Conservation (phyloP, 2,113 vertebrate genomes). For the Microtus richardsoni region DNA sequence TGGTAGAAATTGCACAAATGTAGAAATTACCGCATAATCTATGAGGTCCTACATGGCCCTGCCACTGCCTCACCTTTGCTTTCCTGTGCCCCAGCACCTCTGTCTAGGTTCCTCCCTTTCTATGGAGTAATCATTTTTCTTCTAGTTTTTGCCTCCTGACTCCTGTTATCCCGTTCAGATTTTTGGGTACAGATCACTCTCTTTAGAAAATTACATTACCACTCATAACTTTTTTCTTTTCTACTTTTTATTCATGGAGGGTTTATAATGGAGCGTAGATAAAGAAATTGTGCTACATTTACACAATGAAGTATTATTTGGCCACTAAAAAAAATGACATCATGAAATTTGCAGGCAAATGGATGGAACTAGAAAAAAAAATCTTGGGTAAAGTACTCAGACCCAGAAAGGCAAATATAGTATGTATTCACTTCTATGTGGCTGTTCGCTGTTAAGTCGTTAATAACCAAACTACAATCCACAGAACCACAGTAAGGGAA, state of each 20-base stretch:
- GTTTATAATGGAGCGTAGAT: neutral
- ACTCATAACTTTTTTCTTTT: neutral
- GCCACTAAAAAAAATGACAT: neutral
- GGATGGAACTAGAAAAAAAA: neutral
- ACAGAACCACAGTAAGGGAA: neutral
- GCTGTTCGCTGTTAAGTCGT: neutral
- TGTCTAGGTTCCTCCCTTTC: neutral
- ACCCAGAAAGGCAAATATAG: neutral
- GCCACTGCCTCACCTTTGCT: neutral
- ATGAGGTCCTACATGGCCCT: fast-evolving
- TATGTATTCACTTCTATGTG: neutral
- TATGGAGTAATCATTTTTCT: neutral
- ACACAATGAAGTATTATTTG: neutral
- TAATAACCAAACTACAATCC: neutral
- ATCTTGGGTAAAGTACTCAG: neutral
- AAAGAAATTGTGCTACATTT: neutral
- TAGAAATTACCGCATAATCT: neutral
- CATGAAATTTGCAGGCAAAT: neutral
- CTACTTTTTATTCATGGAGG: neutral
- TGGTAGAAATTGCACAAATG: no score
- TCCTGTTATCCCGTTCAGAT: neutral
- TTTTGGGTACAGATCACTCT: neutral
- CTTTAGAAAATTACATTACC: conserved; percentile 7
- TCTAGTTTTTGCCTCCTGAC: neutral
- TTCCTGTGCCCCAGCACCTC: neutral